Base-by-base conservation (phyloP, 2,888 invertebrate genomes). In the Brachyopa scutellaris region DNA sequence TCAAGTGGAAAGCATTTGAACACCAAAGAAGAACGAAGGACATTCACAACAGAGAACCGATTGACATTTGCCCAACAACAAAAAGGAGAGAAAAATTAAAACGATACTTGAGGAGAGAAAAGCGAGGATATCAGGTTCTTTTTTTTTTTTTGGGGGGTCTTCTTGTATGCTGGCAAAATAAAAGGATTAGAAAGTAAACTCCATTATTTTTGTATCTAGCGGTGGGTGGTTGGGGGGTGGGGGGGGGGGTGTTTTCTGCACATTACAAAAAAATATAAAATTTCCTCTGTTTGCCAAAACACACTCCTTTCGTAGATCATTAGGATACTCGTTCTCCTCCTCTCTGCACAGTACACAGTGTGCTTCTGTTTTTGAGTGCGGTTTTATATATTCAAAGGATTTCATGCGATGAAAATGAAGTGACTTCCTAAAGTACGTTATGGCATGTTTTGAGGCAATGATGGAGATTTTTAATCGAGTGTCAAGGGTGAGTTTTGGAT, bases 311-410 rank as follows among this genome's bases (percentile, higher is more conserved):
- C 42, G 61, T 57, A 57, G 69, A 76, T 80, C 80, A 76, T 80
- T 70, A 70, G 69, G 57, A 70, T 45, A 64, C 57, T 5, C n/a
- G n/a, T n/a, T n/a, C n/a, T n/a, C n/a, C n/a, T n/a, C n/a, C n/a
- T n/a, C n/a, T n/a, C n/a, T n/a, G n/a, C n/a, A 29, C 62, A 55
- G 38, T 21, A 62, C 51, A 49, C 23, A 51, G 73, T 45, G 51
- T 66, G 69, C 80, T 70, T 80, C 80, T 80, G 80, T 69, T 80
- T 80, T 76, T 80, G 80, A 80, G 80, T 80, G 80, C 76, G 80
- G 80, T 80, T 76, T 74, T 76, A 80, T 80, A 80, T 80, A 80
- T 80, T 80, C 76, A 79, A 62, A 80, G 76, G 80, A 80, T 76
- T 76, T 72, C 29, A 53, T 19, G n/a, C n/a, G n/a, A n/a, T n/a